Evolutionary conservation across 2,888 invertebrate genomes (phyloP).

Genomic region (Tinea trinotella): DNA sequence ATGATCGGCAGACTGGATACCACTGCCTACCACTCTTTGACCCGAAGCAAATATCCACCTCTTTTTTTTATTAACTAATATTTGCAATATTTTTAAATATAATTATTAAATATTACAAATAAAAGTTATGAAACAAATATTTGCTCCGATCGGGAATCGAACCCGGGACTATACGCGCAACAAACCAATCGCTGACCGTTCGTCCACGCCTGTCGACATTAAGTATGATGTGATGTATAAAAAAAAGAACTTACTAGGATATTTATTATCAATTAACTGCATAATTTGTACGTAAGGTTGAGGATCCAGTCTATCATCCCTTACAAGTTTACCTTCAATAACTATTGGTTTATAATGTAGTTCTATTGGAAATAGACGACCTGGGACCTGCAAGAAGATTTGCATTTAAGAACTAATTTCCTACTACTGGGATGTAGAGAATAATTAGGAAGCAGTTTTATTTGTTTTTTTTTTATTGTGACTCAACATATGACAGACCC

Average conservation of each 20-base stretch:
- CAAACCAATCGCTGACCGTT: no score
- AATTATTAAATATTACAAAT: no score
- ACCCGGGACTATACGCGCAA: no score
- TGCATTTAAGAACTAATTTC: not conserved
- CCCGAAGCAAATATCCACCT: no score
- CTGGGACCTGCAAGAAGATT: conserved; percentile 81
- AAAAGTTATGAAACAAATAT: no score
- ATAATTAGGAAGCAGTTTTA: not conserved
- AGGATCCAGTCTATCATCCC: conserved; percentile 87
- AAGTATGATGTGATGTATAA: not conserved
- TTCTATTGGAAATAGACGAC: conserved; percentile 93
- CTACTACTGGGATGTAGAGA: not conserved
- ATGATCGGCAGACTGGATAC: no score
- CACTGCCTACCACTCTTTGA: no score
- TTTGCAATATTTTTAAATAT: no score
- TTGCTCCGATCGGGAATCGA: no score
- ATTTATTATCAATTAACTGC: conserved; percentile 92
- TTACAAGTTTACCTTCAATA: conserved; percentile 67
- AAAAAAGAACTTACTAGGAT: conserved; percentile 71
- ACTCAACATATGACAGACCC: no score
- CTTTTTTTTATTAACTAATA: no score
- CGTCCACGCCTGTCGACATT: not conserved
- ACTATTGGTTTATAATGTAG: conserved; percentile 84
- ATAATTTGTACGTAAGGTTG: conserved; percentile 94
- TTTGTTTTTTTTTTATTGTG: no score